Percentiles rank a stretch among this genome's conserved stretches.
Conservation (phyloP, 64 coral and sea anemone genomes). For the Dendrophyllia cribrosa region DNA sequence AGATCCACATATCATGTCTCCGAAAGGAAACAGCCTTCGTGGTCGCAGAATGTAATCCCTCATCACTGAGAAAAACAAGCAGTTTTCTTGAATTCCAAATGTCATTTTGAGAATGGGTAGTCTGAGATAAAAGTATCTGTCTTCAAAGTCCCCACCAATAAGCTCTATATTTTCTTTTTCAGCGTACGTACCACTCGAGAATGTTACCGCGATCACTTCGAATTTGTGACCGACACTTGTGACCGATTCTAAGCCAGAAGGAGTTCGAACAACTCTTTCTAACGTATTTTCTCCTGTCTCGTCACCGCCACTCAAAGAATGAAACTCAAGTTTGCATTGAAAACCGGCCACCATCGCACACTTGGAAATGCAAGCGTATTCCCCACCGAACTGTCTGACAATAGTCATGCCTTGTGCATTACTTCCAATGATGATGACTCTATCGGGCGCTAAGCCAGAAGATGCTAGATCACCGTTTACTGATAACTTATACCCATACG, state of each 20-base stretch:
- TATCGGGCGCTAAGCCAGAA: slow-evolving; percentile 50
- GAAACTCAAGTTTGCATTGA: slow-evolving; percentile 96
- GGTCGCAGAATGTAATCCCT: slow-evolving; percentile 71
- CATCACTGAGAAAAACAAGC: slow-evolving; percentile 82
- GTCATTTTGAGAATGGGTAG: slow-evolving; percentile 92
- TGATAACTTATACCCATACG: slow-evolving; percentile 77
- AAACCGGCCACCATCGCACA: slow-evolving; percentile 81
- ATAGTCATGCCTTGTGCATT: slow-evolving; percentile 89
- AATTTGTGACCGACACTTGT: slow-evolving; percentile 67
- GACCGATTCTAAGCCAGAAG: slow-evolving; percentile 93
- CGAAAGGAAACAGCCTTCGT: slow-evolving; percentile 85
- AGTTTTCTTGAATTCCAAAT: slow-evolving; percentile 92
- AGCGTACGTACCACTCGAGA: slow-evolving; percentile 93
- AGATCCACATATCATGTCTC: slow-evolving; percentile 73
- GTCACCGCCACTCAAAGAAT: slow-evolving; percentile 63
- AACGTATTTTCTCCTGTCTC: slow-evolving; percentile 75
- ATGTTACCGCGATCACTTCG: slow-evolving; percentile 56
- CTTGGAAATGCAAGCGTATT: slow-evolving; percentile 84
- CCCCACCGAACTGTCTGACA: slow-evolving; percentile 79
- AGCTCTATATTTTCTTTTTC: slow-evolving; percentile 88
- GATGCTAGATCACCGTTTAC: slow-evolving; percentile 75
- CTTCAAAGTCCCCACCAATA: slow-evolving; percentile 95
- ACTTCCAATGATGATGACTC: slow-evolving; percentile 77
- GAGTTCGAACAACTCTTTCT: slow-evolving; percentile 87
- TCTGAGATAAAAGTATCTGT: slow-evolving; percentile 91